Percentiles rank a stretch among this genome's conserved stretches.
Evolutionary conservation across 2,797 vertebrate species (phyloP).

Genomic region (Pyrocephalus nanus): DNA sequence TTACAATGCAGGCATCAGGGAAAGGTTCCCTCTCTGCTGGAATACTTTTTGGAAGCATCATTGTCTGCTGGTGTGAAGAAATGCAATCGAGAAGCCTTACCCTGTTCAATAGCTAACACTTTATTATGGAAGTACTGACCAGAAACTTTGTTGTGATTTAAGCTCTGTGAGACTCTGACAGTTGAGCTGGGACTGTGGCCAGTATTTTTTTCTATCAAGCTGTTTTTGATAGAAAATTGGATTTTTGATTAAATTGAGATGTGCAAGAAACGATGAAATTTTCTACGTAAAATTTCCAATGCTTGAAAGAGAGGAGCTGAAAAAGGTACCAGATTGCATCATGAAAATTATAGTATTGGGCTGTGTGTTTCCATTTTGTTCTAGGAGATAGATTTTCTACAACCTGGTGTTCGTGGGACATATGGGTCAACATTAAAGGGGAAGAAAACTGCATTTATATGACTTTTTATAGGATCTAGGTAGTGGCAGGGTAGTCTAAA

Average conservation of each 20-base stretch:
- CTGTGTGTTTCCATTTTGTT: background rate
- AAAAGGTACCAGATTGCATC: background rate
- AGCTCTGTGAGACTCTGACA: background rate
- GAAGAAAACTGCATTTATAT: slow-evolving; percentile 4
- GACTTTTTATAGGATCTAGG: background rate
- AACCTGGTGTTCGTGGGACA: background rate
- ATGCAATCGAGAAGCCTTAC: background rate
- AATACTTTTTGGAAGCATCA: background rate
- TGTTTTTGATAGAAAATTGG: slow-evolving; percentile 14
- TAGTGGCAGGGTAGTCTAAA: background rate
- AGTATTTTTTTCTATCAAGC: background rate
- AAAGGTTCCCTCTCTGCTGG: background rate
- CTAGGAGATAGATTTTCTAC: background rate
- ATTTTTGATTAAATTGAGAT: slow-evolving; percentile 25
- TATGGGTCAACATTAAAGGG: background rate
- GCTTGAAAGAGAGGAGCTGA: background rate
- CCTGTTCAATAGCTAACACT: background rate
- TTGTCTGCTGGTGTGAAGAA: background rate
- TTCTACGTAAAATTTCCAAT: background rate
- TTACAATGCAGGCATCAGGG: background rate
- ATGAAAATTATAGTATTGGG: background rate
- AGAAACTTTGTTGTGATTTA: slow-evolving; percentile 5
- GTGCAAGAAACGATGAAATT: background rate
- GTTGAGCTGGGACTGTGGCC: background rate
- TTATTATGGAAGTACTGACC: background rate